These are phyloP conservation scores for Micropterix aruncella DNA, from an alignment of 2,888 invertebrate genomes.

Conservation along the genomic window DNA sequence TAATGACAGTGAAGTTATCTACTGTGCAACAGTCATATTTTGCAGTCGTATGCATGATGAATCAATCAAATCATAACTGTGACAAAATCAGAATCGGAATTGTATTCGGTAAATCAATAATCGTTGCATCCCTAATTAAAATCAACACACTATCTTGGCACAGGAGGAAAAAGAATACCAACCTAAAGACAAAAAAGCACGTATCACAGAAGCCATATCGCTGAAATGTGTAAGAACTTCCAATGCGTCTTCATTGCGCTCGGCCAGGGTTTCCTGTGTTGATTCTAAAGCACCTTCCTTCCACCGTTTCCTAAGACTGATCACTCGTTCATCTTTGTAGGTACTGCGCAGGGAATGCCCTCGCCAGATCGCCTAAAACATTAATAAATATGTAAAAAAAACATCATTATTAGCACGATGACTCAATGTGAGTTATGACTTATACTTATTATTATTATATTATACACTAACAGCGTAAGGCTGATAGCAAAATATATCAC, in stretches of 20 bases:
- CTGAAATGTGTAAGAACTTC: constrained; percentile 21
- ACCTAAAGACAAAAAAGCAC: constrained; percentile 30
- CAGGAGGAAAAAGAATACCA: too few relatives aligned
- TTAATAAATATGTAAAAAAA: too few relatives aligned
- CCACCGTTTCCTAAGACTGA: constrained; percentile 26
- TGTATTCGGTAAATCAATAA: too few relatives aligned
- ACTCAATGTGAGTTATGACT: background rate
- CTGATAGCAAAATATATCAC: too few relatives aligned
- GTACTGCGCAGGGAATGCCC: constrained; percentile 34
- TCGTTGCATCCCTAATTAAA: too few relatives aligned
- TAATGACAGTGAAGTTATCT: too few relatives aligned
- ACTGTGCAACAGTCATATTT: too few relatives aligned
- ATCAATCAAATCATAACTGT: too few relatives aligned
- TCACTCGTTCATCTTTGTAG: constrained; percentile 10
- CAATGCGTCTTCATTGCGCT: constrained; percentile 30
- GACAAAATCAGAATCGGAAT: too few relatives aligned
- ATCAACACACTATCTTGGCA: too few relatives aligned
- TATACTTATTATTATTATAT: background rate
- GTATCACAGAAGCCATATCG: constrained; percentile 11
- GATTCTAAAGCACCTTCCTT: constrained; percentile 25
- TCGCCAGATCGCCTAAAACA: constrained; percentile 33
- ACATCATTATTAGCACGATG: background rate
- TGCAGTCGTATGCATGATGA: too few relatives aligned
- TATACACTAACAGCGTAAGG: too few relatives aligned
- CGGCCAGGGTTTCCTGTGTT: constrained; percentile 23